phyloP scores from a whole-genome alignment of 2,888 invertebrate species.

The Protophormia terraenovae region DNA sequence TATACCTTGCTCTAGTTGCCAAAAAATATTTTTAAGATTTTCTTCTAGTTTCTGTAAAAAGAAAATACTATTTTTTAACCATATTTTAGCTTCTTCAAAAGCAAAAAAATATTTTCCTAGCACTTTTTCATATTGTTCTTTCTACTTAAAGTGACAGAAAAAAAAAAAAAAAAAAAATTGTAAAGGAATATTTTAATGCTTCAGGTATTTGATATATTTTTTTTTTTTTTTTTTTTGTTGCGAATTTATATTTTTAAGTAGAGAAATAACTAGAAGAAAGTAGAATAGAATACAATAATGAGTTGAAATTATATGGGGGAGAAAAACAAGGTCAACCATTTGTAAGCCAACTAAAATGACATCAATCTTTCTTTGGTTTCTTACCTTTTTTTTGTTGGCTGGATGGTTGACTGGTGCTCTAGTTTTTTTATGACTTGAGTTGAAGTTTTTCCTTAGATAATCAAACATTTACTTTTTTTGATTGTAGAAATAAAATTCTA shows the following conservation, averaged over 20 bases:
- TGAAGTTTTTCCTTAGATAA: neutral
- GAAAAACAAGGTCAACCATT: constrained; percentile 18
- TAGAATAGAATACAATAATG: neutral
- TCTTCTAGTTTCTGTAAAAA: neutral
- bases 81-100: too few relatives aligned
- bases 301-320: neutral
- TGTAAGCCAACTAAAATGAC: constrained; percentile 10
- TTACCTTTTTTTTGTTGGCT: neutral
- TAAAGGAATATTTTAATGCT: constrained; percentile 7
- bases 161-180: neutral
- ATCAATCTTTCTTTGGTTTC: constrained; percentile 9
- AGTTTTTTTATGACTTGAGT: neutral
- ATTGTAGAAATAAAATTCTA: neutral
- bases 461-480: neutral
- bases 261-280: neutral
- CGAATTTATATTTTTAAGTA: neutral
- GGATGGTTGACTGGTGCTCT: neutral
- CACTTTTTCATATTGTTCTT: neutral
- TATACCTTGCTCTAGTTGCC: neutral
- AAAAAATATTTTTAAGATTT: neutral
- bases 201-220: neutral
- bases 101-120: neutral
- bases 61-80: neutral
- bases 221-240: too few relatives aligned
- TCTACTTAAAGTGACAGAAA: neutral